Evolutionary conservation across 1,140 invertebrate genomes (phyloP).

Genomic region (Apocrypta bakeri): DNA sequence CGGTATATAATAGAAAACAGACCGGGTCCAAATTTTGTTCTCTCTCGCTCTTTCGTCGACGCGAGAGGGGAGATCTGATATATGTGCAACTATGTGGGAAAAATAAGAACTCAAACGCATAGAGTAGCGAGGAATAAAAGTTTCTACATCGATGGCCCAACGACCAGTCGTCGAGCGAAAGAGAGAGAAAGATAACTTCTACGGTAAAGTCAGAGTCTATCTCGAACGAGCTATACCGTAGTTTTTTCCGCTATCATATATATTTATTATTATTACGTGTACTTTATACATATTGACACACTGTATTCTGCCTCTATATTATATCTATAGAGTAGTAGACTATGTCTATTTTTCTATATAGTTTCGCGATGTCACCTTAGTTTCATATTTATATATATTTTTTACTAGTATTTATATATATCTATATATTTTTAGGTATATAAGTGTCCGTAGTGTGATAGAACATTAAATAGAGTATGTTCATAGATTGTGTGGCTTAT

Average conservation of each 20-base stretch:
- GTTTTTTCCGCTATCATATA: slow-evolving; percentile 28
- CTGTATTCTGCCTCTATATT: no score
- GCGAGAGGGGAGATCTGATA: neutral
- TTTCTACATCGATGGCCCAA: neutral
- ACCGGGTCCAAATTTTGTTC: no score
- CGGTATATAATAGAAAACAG: no score
- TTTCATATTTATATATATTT: slow-evolving; percentile 14
- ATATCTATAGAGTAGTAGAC: neutral
- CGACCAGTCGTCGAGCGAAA: neutral
- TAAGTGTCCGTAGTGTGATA: slow-evolving; percentile 19
- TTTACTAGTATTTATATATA: slow-evolving; percentile 18
- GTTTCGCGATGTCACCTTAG: slow-evolving; percentile 26
- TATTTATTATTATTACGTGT: slow-evolving; percentile 4
- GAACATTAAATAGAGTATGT: slow-evolving; percentile 15
- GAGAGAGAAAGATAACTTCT: neutral
- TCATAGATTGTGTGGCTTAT: slow-evolving; percentile 17
- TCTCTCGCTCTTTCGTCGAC: neutral
- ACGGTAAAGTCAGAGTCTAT: slow-evolving; percentile 14
- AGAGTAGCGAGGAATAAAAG: neutral
- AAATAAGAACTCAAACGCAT: neutral
- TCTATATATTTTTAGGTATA: slow-evolving; percentile 30
- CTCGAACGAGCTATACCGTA: neutral
- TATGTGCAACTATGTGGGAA: neutral
- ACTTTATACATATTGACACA: neutral
- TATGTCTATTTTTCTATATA: slow-evolving; percentile 20